Percentiles rank a stretch among this genome's conserved stretches.
These are phyloP conservation scores for Clupea harengus DNA, from an alignment of 2,113 vertebrate species.

Conservation along the genomic window DNA sequence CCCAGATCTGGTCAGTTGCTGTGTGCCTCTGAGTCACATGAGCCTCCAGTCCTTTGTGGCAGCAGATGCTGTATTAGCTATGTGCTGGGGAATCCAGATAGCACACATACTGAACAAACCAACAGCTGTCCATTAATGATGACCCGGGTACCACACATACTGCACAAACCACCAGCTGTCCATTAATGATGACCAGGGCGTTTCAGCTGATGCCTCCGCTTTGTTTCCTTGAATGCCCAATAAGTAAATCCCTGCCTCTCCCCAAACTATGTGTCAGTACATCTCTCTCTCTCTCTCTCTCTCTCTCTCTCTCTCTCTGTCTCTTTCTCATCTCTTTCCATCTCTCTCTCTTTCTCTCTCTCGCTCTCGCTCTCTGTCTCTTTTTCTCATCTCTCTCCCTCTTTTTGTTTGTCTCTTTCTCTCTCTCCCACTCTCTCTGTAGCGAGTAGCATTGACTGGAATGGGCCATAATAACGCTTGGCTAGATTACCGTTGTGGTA, in stretches of 20 bases:
- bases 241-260: neutral
- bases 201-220: neutral
- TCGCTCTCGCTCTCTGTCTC: neutral
- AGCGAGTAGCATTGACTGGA: constrained; percentile 31
- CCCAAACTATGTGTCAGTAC: neutral
- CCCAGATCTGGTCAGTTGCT: neutral
- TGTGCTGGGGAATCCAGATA: neutral
- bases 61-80: neutral
- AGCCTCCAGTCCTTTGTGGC: too few species aligned
- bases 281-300: neutral
- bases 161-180: neutral
- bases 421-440: constrained; percentile 21
- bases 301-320: neutral
- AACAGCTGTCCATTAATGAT: neutral
- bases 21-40: too few species aligned
- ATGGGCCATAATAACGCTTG: constrained; percentile 23
- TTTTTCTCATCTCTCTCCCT: neutral
- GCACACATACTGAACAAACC: neutral
- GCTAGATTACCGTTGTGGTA: constrained; percentile 34
- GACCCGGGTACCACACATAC: neutral
- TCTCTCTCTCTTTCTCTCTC: neutral
- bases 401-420: neutral
- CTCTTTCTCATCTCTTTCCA: neutral
- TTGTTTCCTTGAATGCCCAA: neutral
- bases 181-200: neutral